Evolutionary conservation across 2,888 invertebrate genomes (phyloP).

Genomic region (Amphimallon solstitiale): DNA sequence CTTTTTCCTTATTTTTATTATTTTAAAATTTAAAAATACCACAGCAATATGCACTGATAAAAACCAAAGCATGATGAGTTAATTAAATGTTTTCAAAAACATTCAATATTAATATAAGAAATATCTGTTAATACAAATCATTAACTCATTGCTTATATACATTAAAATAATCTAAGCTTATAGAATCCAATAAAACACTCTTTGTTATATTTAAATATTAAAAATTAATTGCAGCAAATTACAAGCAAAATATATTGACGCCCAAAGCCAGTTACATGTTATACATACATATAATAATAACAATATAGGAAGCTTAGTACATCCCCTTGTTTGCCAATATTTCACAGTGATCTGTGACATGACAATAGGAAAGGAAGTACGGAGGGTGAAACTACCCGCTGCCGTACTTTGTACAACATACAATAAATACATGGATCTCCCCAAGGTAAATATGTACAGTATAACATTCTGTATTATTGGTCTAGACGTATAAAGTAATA

Average conservation of each 20-base stretch:
- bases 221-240: neutral
- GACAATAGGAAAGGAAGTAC: conserved; percentile 16
- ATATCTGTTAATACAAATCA: no score
- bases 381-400: conserved; percentile 8
- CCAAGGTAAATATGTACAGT: conserved; percentile 5
- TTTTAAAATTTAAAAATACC: no score
- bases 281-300: neutral
- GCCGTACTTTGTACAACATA: neutral
- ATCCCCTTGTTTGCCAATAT: conserved; percentile 38
- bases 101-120: no score
- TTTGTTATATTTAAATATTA: no score
- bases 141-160: no score
- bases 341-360: conserved; percentile 35
- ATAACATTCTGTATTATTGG: neutral
- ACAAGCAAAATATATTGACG: neutral
- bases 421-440: conserved; percentile 9
- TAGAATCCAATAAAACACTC: no score
- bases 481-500: no score
- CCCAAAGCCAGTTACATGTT: neutral
- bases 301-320: conserved; percentile 31
- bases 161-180: no score
- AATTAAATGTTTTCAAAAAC: no score
- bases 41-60: no score
- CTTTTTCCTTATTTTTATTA: no score
- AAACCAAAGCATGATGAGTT: no score